Evolutionary conservation across 1,140 invertebrate species (phyloP).

Genomic region (Bombus impatiens): DNA sequence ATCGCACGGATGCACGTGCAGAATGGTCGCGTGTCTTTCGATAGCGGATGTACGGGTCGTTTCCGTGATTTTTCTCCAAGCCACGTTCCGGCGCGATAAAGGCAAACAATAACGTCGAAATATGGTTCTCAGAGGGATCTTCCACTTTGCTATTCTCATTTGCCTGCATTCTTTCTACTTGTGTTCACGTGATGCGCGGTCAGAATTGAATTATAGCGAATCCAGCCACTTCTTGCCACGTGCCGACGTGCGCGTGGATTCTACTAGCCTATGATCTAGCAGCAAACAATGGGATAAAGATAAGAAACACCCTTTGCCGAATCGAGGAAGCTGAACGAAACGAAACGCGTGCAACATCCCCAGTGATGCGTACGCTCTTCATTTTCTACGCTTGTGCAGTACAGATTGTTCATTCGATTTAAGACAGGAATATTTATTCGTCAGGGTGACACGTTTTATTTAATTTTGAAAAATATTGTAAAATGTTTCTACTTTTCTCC

Average conservation of each 20-base stretch:
- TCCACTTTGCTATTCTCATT: conserved; percentile 19
- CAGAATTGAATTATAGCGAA: conserved; percentile 67
- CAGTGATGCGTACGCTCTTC: neutral
- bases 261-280: conserved; percentile 41
- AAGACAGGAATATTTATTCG: neutral
- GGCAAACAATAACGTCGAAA: conserved; percentile 51
- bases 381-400: conserved; percentile 18
- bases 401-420: conserved; percentile 3
- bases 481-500: no score
- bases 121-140: conserved; percentile 47
- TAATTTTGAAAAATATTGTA: no score
- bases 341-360: conserved; percentile 20
- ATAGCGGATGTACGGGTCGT: conserved; percentile 44
- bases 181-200: conserved; percentile 21
- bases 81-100: conserved; percentile 46
- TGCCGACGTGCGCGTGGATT: conserved; percentile 62
- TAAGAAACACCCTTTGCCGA: conserved; percentile 41
- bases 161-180: conserved; percentile 16
- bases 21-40: neutral
- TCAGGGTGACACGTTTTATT: neutral
- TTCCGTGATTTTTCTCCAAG: conserved; percentile 47
- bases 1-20: conserved; percentile 27
- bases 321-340: conserved; percentile 35
- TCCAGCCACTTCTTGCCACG: conserved; percentile 65
- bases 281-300: conserved; percentile 64